Evolutionary conservation across 2,888 invertebrate species (phyloP), one percentile per base, ranked within the genome.

Genomic region (Melanotus villosus): DNA sequence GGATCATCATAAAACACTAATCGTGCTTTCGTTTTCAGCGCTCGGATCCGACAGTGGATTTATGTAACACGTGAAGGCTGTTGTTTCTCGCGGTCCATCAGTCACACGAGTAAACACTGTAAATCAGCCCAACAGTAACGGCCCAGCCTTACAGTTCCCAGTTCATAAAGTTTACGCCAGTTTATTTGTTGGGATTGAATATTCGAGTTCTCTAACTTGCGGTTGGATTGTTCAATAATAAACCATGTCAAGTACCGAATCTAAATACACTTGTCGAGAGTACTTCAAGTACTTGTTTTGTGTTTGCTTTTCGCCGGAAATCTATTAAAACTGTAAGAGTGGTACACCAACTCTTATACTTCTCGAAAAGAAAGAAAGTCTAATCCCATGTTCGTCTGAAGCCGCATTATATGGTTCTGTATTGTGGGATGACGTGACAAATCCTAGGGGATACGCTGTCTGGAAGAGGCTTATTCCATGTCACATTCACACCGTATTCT

Each of bases 41-140:
- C 57, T 56, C 50, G 62, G 50, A 68, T 60, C 52, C 71, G 67
- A 65, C 59, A 57, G 60, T 73, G 78, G 79, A 83, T 83, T 84
- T 83, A 84, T 84, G 81, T 80, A 83, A 83, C 83, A 82, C 83
- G 82, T 82, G 82, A 82, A 81, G 80, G 78, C 81, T 83, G 84
- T 84, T 84, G 84, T 84, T 83, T 79, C 81, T 82, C 79, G 82
- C 82, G 80, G 82, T 72, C 82, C 82, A 81, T 84, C 82, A 81
- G 78, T 84, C 83, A 83, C 79, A 79, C 81, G 77, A 76, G 79
- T 77, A 77, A 80, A 80, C 80, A 78, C 79, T 76, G 77, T 84
- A 83, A 84, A 84, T 84, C 83, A 83, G 81, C 77, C 79, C 78
- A 70, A 73, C 72, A 70, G 74, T 75, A 74, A 74, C 73, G 66